Conservation (phyloP, 2,797 vertebrate genomes). For the Argyrosomus regius region DNA sequence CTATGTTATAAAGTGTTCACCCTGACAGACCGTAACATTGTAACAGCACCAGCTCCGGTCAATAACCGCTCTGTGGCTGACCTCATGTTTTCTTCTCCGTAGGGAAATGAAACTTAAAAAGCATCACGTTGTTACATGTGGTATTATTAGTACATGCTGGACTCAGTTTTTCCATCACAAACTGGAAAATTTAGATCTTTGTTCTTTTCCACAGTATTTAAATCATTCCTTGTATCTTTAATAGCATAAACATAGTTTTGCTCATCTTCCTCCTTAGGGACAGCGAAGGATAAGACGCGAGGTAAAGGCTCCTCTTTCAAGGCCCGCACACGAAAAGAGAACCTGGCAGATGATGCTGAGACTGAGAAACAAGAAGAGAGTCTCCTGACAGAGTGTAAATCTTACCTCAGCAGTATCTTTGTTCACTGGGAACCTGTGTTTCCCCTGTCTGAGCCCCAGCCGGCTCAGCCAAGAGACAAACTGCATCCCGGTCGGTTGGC, state of each 20-base stretch:
- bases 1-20: background rate
- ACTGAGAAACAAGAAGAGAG: slow-evolving; percentile 44
- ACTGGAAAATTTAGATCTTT: slow-evolving; percentile 1
- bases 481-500: slow-evolving; percentile 42
- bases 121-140: slow-evolving; percentile 5
- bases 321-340: slow-evolving; percentile 43
- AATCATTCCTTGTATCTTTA: slow-evolving; percentile 26
- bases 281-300: slow-evolving; percentile 84
- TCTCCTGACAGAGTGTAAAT: slow-evolving; percentile 82
- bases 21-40: background rate
- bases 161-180: slow-evolving; percentile 13
- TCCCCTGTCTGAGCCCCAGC: slow-evolving; percentile 32
- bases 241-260: slow-evolving; percentile 25
- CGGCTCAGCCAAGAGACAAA: slow-evolving; percentile 2
- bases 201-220: slow-evolving; percentile 21
- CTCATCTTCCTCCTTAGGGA: slow-evolving; percentile 76
- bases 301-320: slow-evolving; percentile 73
- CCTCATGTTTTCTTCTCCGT: slow-evolving; percentile 13
- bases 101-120: slow-evolving; percentile 10
- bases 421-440: slow-evolving; percentile 86
- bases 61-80: slow-evolving; percentile 7
- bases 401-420: slow-evolving; percentile 84
- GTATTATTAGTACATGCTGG: slow-evolving; percentile 13
- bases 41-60: background rate
- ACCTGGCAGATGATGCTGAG: slow-evolving; percentile 64